phyloP scores from a whole-genome alignment of 2,113 vertebrate species.

The Hemiprocne comata region DNA sequence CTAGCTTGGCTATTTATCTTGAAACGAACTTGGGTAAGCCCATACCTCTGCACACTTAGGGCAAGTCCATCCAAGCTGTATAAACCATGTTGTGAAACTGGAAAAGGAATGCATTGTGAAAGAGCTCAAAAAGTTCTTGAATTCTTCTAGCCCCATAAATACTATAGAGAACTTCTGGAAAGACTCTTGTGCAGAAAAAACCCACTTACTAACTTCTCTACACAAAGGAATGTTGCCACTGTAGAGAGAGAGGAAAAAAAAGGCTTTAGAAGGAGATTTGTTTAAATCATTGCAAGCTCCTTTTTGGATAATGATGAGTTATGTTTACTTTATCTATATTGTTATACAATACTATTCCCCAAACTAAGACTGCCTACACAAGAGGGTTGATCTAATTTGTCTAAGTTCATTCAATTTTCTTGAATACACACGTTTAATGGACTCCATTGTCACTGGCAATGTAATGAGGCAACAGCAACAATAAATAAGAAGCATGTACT shows the following conservation, averaged over 20 bases:
- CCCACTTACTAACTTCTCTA: background rate
- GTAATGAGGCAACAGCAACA: background rate
- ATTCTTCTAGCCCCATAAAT: background rate
- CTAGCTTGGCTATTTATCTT: background rate
- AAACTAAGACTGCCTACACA: background rate
- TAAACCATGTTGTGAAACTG: background rate
- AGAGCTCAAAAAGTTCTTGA: background rate
- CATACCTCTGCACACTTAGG: background rate
- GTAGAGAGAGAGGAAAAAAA: background rate
- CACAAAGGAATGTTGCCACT: background rate
- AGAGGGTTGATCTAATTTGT: conserved; percentile 28
- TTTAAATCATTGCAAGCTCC: background rate
- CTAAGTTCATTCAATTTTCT: conserved; percentile 21
- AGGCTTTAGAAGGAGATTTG: background rate
- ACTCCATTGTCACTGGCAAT: background rate
- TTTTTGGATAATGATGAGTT: background rate
- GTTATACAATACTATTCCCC: background rate
- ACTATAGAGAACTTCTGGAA: background rate
- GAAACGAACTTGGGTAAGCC: background rate
- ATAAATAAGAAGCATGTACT: background rate
- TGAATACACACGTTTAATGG: background rate
- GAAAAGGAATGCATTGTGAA: background rate
- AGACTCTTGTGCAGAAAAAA: background rate
- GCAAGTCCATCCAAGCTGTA: background rate
- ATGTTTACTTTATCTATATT: conserved; percentile 32